Percentiles rank a stretch among this genome's conserved stretches.
These are phyloP conservation scores for Trissoscelio sp. DNA, from an alignment of 2,888 invertebrate genomes.

Conservation along the genomic window DNA sequence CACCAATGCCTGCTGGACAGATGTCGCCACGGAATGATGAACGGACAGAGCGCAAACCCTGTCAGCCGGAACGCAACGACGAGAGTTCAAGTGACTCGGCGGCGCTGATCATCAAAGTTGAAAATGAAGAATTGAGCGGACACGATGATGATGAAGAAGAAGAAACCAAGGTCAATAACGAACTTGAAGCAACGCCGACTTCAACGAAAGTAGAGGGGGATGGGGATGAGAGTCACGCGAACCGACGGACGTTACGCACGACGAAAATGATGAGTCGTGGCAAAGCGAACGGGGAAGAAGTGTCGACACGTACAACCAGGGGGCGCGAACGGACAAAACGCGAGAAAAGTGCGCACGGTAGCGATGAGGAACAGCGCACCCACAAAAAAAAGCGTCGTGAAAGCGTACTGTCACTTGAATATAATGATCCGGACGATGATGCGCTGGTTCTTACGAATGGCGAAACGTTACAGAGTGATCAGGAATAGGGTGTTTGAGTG, in stretches of 20 bases:
- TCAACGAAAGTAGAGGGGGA: slow-evolving; percentile 56
- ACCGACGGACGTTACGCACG: slow-evolving; percentile 77
- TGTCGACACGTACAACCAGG: slow-evolving; percentile 78
- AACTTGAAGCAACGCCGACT: not conserved
- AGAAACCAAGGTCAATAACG: slow-evolving; percentile 61
- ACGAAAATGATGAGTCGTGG: slow-evolving; percentile 78
- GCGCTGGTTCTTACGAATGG: slow-evolving; percentile 89
- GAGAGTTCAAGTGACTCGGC: slow-evolving; percentile 83
- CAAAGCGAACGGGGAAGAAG: slow-evolving; percentile 81
- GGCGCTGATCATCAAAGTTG: slow-evolving; percentile 82
- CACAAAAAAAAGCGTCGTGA: slow-evolving; percentile 89
- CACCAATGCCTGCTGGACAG: slow-evolving; percentile 76
- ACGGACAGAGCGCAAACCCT: slow-evolving; percentile 72
- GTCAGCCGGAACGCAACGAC: slow-evolving; percentile 79
- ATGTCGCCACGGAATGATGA: slow-evolving; percentile 75
- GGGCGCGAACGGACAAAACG: slow-evolving; percentile 82
- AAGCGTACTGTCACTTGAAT: slow-evolving; percentile 89
- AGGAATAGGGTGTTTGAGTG: slow-evolving; percentile 73
- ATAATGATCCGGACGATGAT: slow-evolving; percentile 89
- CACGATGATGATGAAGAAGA: slow-evolving; percentile 78
- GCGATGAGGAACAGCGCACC: slow-evolving; percentile 84
- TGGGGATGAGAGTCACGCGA: slow-evolving; percentile 64
- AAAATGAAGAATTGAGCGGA: slow-evolving; percentile 82
- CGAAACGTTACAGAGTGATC: slow-evolving; percentile 84
- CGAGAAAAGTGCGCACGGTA: slow-evolving; percentile 84